phyloP scores from a whole-genome alignment of 2,888 invertebrate species.

The Lochmaea capreae region DNA sequence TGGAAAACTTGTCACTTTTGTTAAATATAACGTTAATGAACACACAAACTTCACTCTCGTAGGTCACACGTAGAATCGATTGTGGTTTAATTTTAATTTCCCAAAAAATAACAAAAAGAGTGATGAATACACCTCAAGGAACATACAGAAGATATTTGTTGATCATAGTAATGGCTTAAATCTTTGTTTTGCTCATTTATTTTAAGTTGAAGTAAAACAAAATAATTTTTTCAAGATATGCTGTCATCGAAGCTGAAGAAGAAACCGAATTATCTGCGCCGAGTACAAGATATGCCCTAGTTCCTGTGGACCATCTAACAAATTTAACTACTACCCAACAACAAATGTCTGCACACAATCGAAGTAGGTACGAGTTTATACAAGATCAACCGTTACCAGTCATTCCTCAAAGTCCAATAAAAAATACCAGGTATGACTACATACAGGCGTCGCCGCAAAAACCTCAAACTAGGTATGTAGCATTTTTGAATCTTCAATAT shows the following conservation, averaged over 20 bases:
- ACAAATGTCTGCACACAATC: conserved; percentile 22
- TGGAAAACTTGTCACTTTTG: no score
- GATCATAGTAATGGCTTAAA: no score
- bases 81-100: no score
- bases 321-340: conserved; percentile 21
- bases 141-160: no score
- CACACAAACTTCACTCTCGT: no score
- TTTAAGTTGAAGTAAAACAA: no score
- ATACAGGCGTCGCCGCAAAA: conserved; percentile 54
- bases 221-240: conserved; percentile 64
- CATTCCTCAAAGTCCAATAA: conserved; percentile 22
- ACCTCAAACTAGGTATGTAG: conserved; percentile 23
- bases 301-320: conserved; percentile 52
- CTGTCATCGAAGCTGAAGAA: conserved; percentile 76
- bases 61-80: no score
- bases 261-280: conserved; percentile 62
- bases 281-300: conserved; percentile 57
- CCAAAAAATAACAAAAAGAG: no score
- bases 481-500: not conserved
- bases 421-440: conserved; percentile 47
- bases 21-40: no score
- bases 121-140: no score
- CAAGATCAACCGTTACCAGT: conserved; percentile 40
- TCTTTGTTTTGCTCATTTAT: no score
- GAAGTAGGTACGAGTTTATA: conserved; percentile 55